Percentiles rank a stretch among this genome's conserved stretches.
Conservation (phyloP, 2,797 vertebrate genomes). For the Syngnathus acus region DNA sequence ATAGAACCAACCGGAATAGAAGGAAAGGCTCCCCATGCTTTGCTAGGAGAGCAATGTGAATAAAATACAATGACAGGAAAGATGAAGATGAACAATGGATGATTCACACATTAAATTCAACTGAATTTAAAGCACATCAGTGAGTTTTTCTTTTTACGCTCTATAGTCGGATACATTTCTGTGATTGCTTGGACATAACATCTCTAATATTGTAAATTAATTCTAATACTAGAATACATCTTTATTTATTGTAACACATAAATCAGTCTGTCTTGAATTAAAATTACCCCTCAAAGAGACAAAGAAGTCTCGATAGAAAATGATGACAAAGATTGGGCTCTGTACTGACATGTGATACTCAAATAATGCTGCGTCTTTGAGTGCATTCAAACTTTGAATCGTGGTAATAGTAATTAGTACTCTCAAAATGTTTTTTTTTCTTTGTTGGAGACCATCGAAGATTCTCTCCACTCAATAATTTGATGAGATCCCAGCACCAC, state of each 20-base stretch:
- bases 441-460: neutral
- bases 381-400: neutral
- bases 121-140: neutral
- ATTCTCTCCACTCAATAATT: neutral
- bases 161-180: neutral
- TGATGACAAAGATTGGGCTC: neutral
- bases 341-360: neutral
- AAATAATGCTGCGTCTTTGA: neutral
- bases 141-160: neutral
- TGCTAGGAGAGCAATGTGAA: constrained; percentile 28
- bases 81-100: constrained; percentile 21
- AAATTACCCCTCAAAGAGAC: neutral
- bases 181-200: neutral
- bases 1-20: constrained; percentile 28
- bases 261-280: neutral
- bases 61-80: constrained; percentile 18
- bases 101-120: constrained; percentile 28
- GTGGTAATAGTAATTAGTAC: constrained; percentile 6
- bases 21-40: constrained; percentile 35
- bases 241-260: neutral
- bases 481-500: constrained; percentile 7
- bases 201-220: neutral
- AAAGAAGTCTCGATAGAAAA: neutral
- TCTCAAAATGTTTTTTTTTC: neutral
- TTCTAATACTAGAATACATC: neutral